phyloP scores from a whole-genome alignment of 1,140 invertebrate genomes.

The Drosophila pseudoananassae region DNA sequence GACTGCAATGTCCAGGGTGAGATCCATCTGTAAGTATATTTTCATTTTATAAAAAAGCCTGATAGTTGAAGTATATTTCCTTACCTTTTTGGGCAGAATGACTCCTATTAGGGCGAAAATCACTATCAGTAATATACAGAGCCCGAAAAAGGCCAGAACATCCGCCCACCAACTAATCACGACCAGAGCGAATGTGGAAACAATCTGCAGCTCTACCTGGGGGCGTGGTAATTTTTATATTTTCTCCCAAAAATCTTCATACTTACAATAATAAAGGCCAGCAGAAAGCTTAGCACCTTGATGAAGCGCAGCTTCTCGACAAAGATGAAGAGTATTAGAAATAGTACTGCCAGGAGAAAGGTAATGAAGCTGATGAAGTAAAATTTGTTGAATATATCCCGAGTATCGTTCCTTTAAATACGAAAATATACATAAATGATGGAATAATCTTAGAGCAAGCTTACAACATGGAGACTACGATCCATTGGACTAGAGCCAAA shows the following conservation, averaged over 20 bases:
- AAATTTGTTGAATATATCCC: not conserved
- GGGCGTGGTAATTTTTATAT: not conserved
- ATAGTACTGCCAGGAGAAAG: slow-evolving; percentile 25
- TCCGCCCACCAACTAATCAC: slow-evolving; percentile 17
- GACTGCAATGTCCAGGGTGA: slow-evolving; percentile 64
- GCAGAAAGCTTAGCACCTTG: slow-evolving; percentile 12
- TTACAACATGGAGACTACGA: slow-evolving; percentile 24
- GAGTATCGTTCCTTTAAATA: slow-evolving; percentile 2
- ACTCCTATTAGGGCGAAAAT: slow-evolving; percentile 23
- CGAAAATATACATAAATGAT: not conserved
- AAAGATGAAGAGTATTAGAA: slow-evolving; percentile 45
- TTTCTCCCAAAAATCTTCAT: not conserved
- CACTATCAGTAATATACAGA: slow-evolving; percentile 5
- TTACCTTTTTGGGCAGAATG: slow-evolving; percentile 30
- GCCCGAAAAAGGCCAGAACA: slow-evolving; percentile 16
- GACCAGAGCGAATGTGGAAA: slow-evolving; percentile 29
- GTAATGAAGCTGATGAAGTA: slow-evolving; percentile 26
- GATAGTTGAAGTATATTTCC: too few species aligned
- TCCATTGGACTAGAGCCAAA: slow-evolving; percentile 47
- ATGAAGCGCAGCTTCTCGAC: slow-evolving; percentile 43
- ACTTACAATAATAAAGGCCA: slow-evolving; percentile 50
- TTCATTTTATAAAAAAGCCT: not conserved
- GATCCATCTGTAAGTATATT: slow-evolving; percentile 40
- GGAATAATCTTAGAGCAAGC: not conserved
- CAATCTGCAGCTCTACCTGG: slow-evolving; percentile 53